Base-by-base conservation (phyloP, 2,888 invertebrate genomes). In the Hirtodrosophila duncani region DNA sequence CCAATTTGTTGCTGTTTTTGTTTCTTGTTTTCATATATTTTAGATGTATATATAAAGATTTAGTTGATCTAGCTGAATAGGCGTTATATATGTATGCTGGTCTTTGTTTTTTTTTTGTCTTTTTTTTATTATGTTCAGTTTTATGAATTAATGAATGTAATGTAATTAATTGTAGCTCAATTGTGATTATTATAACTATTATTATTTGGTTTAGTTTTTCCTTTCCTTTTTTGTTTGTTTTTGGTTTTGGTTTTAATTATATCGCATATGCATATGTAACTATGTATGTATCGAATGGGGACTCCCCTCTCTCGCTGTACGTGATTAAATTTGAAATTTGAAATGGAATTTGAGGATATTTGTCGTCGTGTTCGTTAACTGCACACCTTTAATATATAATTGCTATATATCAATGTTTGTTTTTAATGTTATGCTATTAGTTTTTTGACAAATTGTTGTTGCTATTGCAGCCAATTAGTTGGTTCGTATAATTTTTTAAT, bases 41-140 rank as follows among this genome's bases (percentile, higher is more conserved):
- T n/a, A n/a, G n/a, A n/a, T n/a, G n/a, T n/a, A n/a, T 46, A 51
- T 75, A 53, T 59, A 61, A 57, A 59, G 41, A 61, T 61, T 63
- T 52, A 45, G 51, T 66, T 78, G 43, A 58, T 53, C 62, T 75
- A 57, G 39, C 20, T 56, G 64, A 67, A 53, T 57, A 67, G 46
- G 44, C 34, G 21, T 23, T 38, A n/a, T 45, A 26, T 26, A 37
- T 57, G 9, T 34, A 33, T 41, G 49, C n/a, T 33, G 17, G 31
- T 20, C 30, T 48, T 58, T 48, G 31, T 30, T 27, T 34, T 29
- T 33, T 53, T 51, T 52, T 52, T 75, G 70, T 72, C 64, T 59
- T 79, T 67, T 56, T 56, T 46, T 45, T 56, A 41, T 30, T 51
- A 56, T 57, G 44, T 56, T 33, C 39, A 13, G 13, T 52, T 34